These are phyloP conservation scores for Dicycla oo DNA, from an alignment of 2,888 invertebrate genomes.

Conservation along the genomic window DNA sequence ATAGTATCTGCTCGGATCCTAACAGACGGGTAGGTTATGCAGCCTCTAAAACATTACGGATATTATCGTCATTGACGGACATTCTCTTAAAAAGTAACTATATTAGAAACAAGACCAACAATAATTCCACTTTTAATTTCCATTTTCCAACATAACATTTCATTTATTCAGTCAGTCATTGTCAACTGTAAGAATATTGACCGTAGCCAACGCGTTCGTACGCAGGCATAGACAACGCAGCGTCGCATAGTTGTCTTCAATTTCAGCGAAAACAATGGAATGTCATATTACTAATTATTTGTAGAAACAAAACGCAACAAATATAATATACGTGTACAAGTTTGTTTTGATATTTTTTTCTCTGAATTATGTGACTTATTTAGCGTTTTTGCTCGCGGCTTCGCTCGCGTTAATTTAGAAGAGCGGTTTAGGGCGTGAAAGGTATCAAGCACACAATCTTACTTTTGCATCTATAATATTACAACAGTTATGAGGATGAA, in stretches of 20 bases:
- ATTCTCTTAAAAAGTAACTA: neutral
- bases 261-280: constrained; percentile 57
- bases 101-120: neutral
- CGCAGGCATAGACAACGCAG: constrained; percentile 46
- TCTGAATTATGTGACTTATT: constrained; percentile 25
- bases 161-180: constrained; percentile 44
- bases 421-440: too few species aligned
- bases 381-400: constrained; percentile 11
- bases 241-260: constrained; percentile 48
- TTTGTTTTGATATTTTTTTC: constrained; percentile 30
- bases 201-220: constrained; percentile 53
- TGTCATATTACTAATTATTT: constrained; percentile 64
- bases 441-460: too few species aligned
- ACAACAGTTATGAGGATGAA: too few species aligned
- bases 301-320: constrained; percentile 52
- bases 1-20: too few species aligned
- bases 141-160: constrained; percentile 20
- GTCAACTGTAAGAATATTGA: constrained; percentile 45
- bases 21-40: too few species aligned
- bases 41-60: too few species aligned
- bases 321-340: constrained; percentile 19
- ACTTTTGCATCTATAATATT: too few species aligned
- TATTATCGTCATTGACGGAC: too few species aligned
- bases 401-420: too few species aligned
- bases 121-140: neutral